Conservation (phyloP, 2,888 invertebrate genomes). For the Macrosoma leucophasiata region DNA sequence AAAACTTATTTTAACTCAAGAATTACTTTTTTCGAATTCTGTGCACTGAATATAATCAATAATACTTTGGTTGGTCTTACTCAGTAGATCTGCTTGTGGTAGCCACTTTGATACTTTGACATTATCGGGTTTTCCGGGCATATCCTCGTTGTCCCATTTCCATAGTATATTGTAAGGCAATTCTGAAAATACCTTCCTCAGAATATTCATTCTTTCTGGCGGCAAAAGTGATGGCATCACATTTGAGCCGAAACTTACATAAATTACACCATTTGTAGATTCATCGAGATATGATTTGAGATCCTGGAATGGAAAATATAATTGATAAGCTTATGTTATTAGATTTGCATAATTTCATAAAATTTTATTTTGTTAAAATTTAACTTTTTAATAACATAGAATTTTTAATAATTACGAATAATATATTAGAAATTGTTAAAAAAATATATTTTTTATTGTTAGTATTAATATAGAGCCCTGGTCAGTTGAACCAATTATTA, state of each 20-base stretch:
- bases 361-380: too few relatives aligned
- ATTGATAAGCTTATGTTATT: too few relatives aligned
- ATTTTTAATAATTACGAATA: too few relatives aligned
- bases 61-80: too few relatives aligned
- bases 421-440: too few relatives aligned
- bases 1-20: too few relatives aligned
- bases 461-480: too few relatives aligned
- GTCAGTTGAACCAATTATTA: too few relatives aligned
- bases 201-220: constrained; percentile 22
- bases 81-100: constrained; percentile 35
- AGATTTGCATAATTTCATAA: too few relatives aligned
- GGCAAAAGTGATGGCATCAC: constrained; percentile 35
- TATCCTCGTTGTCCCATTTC: constrained; percentile 40
- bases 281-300: constrained; percentile 27
- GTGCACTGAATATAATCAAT: too few relatives aligned
- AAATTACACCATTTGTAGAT: constrained; percentile 41
- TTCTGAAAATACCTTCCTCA: constrained; percentile 37
- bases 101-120: constrained; percentile 41
- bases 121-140: constrained; percentile 36
- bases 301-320: constrained; percentile 28
- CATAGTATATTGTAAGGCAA: constrained; percentile 43
- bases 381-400: constrained; percentile 10
- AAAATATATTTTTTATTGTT: too few relatives aligned
- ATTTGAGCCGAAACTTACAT: constrained; percentile 49
- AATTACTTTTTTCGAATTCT: too few relatives aligned